Evolutionary conservation across 2,797 vertebrate genomes (phyloP).

Genomic region (Salarias fasciatus): DNA sequence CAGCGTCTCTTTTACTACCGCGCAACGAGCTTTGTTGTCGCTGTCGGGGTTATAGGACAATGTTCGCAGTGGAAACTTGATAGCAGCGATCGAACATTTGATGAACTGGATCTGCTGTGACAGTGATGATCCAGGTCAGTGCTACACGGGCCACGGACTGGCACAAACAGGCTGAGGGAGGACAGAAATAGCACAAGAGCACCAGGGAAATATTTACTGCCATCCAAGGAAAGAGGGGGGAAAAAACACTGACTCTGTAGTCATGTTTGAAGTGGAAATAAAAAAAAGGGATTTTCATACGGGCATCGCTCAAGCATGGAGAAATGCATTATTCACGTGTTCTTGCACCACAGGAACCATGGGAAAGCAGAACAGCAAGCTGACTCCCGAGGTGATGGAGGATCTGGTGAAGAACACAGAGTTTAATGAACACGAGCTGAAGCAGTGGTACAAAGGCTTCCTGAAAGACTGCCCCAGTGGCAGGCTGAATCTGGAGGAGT

Average conservation of each 20-base stretch:
- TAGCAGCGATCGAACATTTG: conserved; percentile 63
- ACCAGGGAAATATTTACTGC: conserved; percentile 43
- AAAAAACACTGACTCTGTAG: conserved; percentile 19
- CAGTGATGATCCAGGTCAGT: conserved; percentile 72
- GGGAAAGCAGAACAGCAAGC: conserved; percentile 99
- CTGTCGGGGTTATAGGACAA: conserved; percentile 56
- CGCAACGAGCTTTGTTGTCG: conserved; percentile 58
- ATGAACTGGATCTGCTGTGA: conserved; percentile 68
- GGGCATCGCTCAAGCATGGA: conserved; percentile 20
- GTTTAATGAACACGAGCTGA: conserved; percentile 99
- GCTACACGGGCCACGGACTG: conserved; percentile 51
- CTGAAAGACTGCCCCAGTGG: conserved; percentile 98
- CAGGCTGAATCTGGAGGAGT: conserved; percentile 97
- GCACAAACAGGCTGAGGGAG: conserved; percentile 50
- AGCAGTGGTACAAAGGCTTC: conserved; percentile 99
- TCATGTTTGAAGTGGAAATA: conserved; percentile 26
- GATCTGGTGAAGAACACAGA: conserved; percentile 99
- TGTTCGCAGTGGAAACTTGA: conserved; percentile 70
- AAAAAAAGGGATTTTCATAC: conserved; percentile 17
- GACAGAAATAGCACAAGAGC: conserved; percentile 71
- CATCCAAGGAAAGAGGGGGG: conserved; percentile 10
- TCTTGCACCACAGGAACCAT: conserved; percentile 86
- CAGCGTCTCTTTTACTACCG: conserved; percentile 17
- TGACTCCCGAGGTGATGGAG: conserved; percentile 99
- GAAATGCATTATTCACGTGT: conserved; percentile 65